Conservation (phyloP, 2,113 vertebrate species). For the Pterocles orientalis region DNA sequence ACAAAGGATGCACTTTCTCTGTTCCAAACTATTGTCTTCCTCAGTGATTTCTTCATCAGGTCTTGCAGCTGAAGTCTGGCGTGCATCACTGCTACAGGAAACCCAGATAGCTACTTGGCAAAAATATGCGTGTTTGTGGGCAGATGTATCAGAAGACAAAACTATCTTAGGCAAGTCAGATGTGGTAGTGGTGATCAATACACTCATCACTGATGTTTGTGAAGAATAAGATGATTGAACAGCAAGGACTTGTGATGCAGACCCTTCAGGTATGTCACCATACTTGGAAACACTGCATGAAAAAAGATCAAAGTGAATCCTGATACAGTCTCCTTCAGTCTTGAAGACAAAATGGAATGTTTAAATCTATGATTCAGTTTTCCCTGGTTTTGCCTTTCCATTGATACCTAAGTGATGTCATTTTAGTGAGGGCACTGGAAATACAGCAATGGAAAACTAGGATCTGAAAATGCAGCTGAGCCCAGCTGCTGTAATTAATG, state of each 20-base stretch:
- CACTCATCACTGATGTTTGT: neutral
- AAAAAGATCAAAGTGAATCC: neutral
- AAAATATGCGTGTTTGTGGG: neutral
- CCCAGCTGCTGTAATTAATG: neutral
- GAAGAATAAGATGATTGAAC: neutral
- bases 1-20: neutral
- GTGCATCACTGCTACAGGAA: neutral
- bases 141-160: neutral
- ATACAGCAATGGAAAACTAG: neutral
- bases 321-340: neutral
- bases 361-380: neutral
- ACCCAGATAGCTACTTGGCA: neutral
- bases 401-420: neutral
- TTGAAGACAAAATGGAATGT: neutral
- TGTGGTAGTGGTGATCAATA: rapidly evolving
- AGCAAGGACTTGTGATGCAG: neutral
- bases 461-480: neutral
- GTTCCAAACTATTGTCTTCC: neutral
- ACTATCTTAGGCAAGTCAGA: neutral
- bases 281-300: neutral
- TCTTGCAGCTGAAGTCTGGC: neutral
- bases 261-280: neutral
- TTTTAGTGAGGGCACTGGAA: neutral
- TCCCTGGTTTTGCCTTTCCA: neutral
- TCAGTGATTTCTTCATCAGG: neutral